phyloP scores from a whole-genome alignment of 2,888 invertebrate genomes.

The Diabrotica balteata region DNA sequence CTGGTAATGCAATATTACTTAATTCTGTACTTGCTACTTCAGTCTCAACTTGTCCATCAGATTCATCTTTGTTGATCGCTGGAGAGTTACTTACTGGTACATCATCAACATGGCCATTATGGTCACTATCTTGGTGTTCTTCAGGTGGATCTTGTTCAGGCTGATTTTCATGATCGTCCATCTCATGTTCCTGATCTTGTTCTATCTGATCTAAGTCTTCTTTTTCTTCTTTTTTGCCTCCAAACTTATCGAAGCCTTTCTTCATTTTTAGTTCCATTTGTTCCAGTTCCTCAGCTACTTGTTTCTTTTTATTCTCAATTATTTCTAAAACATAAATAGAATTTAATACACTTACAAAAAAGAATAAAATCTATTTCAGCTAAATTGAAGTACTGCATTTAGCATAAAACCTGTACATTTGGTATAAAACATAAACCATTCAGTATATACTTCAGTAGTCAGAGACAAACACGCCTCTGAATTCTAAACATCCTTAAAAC shows the following conservation, averaged over 20 bases:
- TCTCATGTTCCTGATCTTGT: too few relatives aligned
- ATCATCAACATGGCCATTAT: conserved; percentile 4
- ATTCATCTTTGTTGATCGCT: not conserved
- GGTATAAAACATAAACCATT: not conserved
- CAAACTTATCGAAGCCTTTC: conserved; percentile 53
- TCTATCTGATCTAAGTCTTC: not conserved
- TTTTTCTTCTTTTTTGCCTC: conserved; percentile 27
- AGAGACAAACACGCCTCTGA: too few relatives aligned
- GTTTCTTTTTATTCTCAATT: conserved; percentile 69
- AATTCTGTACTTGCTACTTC: conserved; percentile 4
- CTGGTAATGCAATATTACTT: conserved; percentile 7
- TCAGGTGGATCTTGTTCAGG: conserved; percentile 17
- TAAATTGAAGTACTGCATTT: not conserved
- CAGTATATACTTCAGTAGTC: too few relatives aligned
- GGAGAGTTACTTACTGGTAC: not conserved
- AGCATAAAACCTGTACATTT: not conserved
- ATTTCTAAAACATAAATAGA: conserved; percentile 60
- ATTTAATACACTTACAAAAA: not conserved
- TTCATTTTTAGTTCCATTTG: conserved; percentile 68
- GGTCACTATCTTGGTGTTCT: conserved; percentile 10
- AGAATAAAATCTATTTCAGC: not conserved
- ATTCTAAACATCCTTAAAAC: too few relatives aligned
- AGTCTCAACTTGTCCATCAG: not conserved
- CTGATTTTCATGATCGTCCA: not conserved
- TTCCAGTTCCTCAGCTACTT: conserved; percentile 70